Evolutionary conservation across 2,888 invertebrate species (phyloP).

Genomic region (Pyrrhosoma nymphula): DNA sequence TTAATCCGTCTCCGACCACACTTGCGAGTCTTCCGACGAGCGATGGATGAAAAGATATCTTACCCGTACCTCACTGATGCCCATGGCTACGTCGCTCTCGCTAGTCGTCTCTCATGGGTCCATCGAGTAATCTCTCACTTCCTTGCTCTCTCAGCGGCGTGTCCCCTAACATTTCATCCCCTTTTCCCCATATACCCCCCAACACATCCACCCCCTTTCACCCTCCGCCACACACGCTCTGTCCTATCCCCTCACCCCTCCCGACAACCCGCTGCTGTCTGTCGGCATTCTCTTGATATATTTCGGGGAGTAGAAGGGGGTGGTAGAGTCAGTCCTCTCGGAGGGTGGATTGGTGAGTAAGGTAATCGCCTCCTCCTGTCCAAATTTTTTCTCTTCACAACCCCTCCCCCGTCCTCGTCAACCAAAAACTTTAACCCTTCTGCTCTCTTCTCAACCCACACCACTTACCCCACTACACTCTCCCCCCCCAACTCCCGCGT

Average conservation of each 20-base stretch:
- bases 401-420: too few species aligned
- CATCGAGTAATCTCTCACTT: slow-evolving; percentile 1
- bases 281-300: slow-evolving; percentile 2
- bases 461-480: neutral
- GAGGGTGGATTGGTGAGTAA: neutral
- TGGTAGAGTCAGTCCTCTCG: neutral
- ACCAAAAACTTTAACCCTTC: too few species aligned
- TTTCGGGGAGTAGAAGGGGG: neutral
- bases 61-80: neutral
- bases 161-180: neutral
- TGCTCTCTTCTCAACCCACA: neutral
- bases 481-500: neutral
- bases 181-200: neutral
- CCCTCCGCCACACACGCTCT: too few species aligned
- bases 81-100: neutral
- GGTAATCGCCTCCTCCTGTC: neutral
- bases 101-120: neutral
- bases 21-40: neutral
- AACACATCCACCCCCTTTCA: neutral
- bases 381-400: too few species aligned
- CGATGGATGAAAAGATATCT: neutral
- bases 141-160: neutral
- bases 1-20: neutral
- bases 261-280: neutral
- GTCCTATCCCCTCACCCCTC: neutral